These are phyloP conservation scores for Trichacis sp. DNA, from an alignment of 2,888 invertebrate species.

Conservation along the genomic window DNA sequence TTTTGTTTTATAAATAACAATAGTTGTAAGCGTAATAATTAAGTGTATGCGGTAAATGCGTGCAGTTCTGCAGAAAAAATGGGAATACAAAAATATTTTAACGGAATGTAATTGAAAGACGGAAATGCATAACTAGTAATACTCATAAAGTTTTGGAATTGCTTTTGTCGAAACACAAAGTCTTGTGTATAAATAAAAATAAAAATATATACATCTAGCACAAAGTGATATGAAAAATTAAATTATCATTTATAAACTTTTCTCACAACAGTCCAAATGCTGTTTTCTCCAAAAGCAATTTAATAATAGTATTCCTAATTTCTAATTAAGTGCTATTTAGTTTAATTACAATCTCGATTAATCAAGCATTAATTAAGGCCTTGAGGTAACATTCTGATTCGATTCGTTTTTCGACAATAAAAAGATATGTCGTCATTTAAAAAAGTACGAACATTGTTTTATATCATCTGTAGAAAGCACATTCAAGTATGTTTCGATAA, in stretches of 20 bases:
- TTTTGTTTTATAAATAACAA: neutral
- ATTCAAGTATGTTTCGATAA: neutral
- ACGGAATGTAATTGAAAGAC: neutral
- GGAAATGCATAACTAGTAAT: too few species aligned
- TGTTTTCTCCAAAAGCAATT: neutral
- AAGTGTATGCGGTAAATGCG: conserved; percentile 1
- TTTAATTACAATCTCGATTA: neutral
- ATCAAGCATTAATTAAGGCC: neutral
- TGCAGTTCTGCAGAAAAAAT: neutral
- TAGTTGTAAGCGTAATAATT: neutral
- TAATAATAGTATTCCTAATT: neutral
- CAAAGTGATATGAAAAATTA: neutral
- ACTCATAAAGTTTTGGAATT: too few species aligned
- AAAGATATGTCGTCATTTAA: neutral
- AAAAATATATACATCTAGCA: neutral
- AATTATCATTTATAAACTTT: neutral
- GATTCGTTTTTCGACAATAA: neutral
- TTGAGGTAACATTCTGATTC: neutral
- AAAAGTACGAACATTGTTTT: neutral
- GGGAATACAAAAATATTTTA: neutral
- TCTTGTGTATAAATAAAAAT: neutral
- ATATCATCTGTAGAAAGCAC: neutral
- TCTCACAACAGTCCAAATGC: too few species aligned
- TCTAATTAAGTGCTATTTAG: neutral
- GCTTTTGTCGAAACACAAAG: too few species aligned